Evolutionary conservation across 2,113 vertebrate species (phyloP).

Genomic region (Cricetomys ansorgei): DNA sequence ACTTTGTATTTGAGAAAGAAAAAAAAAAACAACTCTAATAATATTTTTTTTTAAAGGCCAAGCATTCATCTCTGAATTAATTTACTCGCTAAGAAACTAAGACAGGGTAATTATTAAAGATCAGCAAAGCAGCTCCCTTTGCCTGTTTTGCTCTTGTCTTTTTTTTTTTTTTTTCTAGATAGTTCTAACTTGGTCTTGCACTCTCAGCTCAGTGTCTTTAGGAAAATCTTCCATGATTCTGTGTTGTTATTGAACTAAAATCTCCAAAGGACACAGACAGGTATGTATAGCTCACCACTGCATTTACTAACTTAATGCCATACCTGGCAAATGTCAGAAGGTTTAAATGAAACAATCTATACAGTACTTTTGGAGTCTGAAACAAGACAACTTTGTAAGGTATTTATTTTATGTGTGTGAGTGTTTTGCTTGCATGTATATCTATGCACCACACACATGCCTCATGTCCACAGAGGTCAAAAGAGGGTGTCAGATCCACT

Average conservation of each 20-base stretch:
- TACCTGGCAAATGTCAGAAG: slow-evolving; percentile 45
- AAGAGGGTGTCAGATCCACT: background rate
- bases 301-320: slow-evolving; percentile 8
- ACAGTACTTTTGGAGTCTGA: background rate
- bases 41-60: too few species aligned
- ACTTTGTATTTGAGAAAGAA: background rate
- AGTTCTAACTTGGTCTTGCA: slow-evolving; percentile 17
- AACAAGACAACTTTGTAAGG: background rate
- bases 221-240: slow-evolving; percentile 16
- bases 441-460: background rate
- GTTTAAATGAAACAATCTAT: background rate
- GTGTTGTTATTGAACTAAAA: background rate
- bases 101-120: background rate
- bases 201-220: slow-evolving; percentile 10
- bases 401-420: background rate
- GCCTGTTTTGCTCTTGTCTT: slow-evolving; percentile 14
- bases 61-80: slow-evolving; percentile 49
- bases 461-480: background rate
- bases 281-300: background rate
- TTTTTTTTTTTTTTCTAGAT: slow-evolving; percentile 38
- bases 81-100: slow-evolving; percentile 36
- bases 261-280: slow-evolving; percentile 23
- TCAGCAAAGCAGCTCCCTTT: slow-evolving; percentile 37
- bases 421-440: background rate
- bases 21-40: background rate